Evolutionary conservation across 2,113 vertebrate genomes (phyloP), one percentile per base, ranked within the genome.

Genomic region (Eudyptes chrysolophus): DNA sequence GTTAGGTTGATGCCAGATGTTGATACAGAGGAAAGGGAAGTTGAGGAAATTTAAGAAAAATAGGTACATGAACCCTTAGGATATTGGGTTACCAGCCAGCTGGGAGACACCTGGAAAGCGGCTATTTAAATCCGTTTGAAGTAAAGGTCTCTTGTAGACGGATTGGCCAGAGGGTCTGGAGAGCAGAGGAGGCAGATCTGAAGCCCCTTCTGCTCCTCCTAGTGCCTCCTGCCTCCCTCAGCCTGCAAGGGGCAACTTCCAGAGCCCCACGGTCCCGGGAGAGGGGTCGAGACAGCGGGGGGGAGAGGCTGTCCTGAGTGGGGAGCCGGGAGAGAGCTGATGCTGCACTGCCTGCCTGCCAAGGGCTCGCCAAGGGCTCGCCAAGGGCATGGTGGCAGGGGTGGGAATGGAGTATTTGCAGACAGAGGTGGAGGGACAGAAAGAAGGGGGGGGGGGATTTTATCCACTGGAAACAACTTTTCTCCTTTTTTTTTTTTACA

Each of bases 31-130:
- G 89, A 91, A 97, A 94, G 87, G 87, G 89, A 97, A 94, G 96
- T 9, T 65, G 74, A 91, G 87, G 84, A 97, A 97, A 97, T 97
- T 96, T 92, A 94, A 96, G 91, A 95, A 96, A 94, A 97, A 87
- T 83, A 94, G 91, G 89, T 97, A 95, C 93, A 96, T 27, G 94
- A 95, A 83, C 84, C 96, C 95, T 97, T 70, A 93, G 87, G 89
- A 92, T 94, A 96, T 86, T 93, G 84, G 66, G 91, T 97, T 96
- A 94, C 94, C 88, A 92, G 70, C 70, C 95, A 96, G 95, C 87
- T 97, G 95, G 87, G 89, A 92, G 89, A 87, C 95, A 96, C 94
- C 93, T 95, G 96, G 96, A 94, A 87, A 83, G 21, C 1, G 1
- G 70, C 30, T 49, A 66, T 85, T 95, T 87, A 69, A 93, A 87